Percentiles rank a stretch among this genome's conserved stretches.
Conservation (phyloP, 2,113 vertebrate species). For the Solea solea region DNA sequence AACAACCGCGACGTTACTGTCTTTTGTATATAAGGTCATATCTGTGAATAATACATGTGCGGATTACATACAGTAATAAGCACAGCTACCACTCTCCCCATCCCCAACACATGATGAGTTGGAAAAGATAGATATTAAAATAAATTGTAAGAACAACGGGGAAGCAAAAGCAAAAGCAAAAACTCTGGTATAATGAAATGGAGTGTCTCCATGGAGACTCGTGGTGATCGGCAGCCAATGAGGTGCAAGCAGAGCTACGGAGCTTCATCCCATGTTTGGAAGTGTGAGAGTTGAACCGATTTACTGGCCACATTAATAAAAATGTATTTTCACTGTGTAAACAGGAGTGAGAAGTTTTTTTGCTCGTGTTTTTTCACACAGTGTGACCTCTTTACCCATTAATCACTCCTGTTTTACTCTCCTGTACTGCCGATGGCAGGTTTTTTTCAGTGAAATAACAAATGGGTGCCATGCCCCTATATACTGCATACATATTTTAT, state of each 20-base stretch:
- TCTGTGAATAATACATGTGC: constrained; percentile 31
- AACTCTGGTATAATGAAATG: constrained; percentile 33
- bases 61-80: constrained; percentile 21
- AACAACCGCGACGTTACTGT: constrained; percentile 31
- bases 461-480: too few species aligned
- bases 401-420: too few species aligned
- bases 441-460: too few species aligned
- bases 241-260: constrained; percentile 2
- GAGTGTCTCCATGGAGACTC: constrained; percentile 39
- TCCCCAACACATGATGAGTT: not conserved
- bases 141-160: constrained; percentile 21
- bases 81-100: not conserved
- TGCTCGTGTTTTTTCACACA: too few species aligned
- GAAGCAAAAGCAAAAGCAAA: constrained; percentile 44
- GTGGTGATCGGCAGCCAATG: constrained; percentile 17
- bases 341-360: too few species aligned
- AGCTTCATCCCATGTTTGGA: constrained; percentile 6
- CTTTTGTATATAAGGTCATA: constrained; percentile 30
- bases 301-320: too few species aligned
- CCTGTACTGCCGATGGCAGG: too few species aligned
- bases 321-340: too few species aligned
- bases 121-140: constrained; percentile 28
- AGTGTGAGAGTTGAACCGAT: not conserved
- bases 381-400: too few species aligned
- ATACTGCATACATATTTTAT: too few species aligned